Evolutionary conservation across 2,113 vertebrate genomes (phyloP), one percentile per base, ranked within the genome.

Genomic region (Irena cyanogastra): DNA sequence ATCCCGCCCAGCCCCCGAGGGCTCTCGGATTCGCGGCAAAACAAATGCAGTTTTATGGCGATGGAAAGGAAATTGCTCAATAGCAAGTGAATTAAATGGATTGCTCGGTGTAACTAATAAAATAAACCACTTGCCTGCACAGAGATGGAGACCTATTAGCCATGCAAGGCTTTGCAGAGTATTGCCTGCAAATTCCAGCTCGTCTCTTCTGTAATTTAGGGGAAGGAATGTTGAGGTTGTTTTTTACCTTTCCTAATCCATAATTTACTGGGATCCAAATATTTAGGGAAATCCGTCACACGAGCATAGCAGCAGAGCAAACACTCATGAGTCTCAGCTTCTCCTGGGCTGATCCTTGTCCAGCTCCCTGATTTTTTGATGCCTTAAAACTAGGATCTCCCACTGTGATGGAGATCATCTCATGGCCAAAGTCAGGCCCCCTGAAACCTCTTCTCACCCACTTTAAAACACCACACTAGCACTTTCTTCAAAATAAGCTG

Each of bases 311-410:
- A 26, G n/a, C 2, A 33, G 33, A 76, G 42, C 18, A 18, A 89
- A 57, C 18, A 22, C 19, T 37, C 4, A 0, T 0, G 0, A 0
- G 0, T 19, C 61, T 52, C 10, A 3, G 86, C 10, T 41, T 71
- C 26, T 50, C 18, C 74, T 42, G 13, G 45, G 65, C 88, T 82
- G 37, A 10, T 49, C 72, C 1, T 4, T 63, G 53, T 54, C 57
- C 44, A 68, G 33, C 12, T 59, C 4, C 30, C 28, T 23, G 19
- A 17, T 18, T 49, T 54, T 86, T 45, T 37, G 7, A 30, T 63
- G 35, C 17, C 60, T 81, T 78, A 61, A 57, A 69, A 54, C 41
- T 12, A 16, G 28, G 37, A 15, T 45, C 26, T 74, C 26, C 42
- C 6, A 31, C 15, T 31, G 7, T 41, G 57, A 6, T 9, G 76